Base-by-base conservation (phyloP, 2,888 invertebrate species). In the Salticus scenicus region DNA sequence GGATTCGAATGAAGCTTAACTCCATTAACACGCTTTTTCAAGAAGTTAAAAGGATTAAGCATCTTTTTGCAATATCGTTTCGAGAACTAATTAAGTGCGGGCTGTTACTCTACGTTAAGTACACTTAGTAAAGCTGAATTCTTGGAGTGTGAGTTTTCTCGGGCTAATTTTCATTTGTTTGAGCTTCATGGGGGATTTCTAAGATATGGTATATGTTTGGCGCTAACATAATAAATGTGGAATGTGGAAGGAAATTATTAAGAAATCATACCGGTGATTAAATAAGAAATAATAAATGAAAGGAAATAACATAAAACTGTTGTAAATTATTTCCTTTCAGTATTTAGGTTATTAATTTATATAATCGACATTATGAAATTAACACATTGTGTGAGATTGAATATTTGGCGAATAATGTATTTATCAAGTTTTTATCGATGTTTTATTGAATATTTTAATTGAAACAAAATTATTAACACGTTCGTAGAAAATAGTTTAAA, bases 1-100 rank as follows among this genome's bases (percentile, higher is more conserved):
- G 24, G 63, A 76, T 76, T 71, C 72, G 71, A 66, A 63, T 37
- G 66, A 42, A 64, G 63, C 33, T 51, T 83, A 83, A 83, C 76
- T 76, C 76, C 76, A 83, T 83, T 83, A 83, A 77, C 82, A 82
- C 82, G 51, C 71, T 77, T 51, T 80, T 51, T 30, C 47, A 33
- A 66, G 24, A 24, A 24, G 67, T 70, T 83, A 71, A 83, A 76
- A 76, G 82, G 82, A 75, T 75, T 83, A 75, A 51, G 24, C 69
- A 30, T 71, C 71, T 83, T 83, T 83, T 83, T 76, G 76, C 75
- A 76, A 33, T 72, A 66, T 51, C 66, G 76, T 76, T 83, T 83
- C 82, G 66, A n/a, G 51, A 20, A 24, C 66, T 83, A 83, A 83
- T 83, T 83, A 72, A 63, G 71, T 76, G 81, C 33, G 51, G 31